These are phyloP conservation scores for Bibio marci DNA, from an alignment of 2,888 invertebrate genomes.

Conservation along the genomic window DNA sequence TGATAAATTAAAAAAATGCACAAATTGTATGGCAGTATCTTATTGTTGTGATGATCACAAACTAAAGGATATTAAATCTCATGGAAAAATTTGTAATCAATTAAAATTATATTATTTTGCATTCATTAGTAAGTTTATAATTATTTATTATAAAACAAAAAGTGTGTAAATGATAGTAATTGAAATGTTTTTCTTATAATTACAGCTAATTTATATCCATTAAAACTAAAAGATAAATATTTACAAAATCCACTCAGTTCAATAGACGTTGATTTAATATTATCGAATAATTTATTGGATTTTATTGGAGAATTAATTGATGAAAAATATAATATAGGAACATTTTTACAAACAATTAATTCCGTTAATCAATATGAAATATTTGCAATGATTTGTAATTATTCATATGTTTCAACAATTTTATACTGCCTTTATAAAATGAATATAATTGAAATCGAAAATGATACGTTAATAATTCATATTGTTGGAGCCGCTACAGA, in stretches of 20 bases:
- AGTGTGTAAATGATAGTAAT: too few species aligned
- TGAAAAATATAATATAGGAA: too few species aligned
- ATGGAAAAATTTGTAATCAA: constrained; percentile 14
- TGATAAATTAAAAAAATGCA: constrained; percentile 7
- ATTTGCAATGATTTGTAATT: constrained; percentile 17
- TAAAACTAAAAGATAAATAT: too few species aligned
- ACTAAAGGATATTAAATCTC: constrained; percentile 10
- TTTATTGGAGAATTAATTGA: too few species aligned
- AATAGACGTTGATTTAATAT: too few species aligned
- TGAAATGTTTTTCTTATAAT: too few species aligned
- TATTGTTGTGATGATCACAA: constrained; percentile 18
- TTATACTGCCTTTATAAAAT: constrained; percentile 14
- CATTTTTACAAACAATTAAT: too few species aligned
- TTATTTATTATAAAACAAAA: too few species aligned
- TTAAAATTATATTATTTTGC: constrained; percentile 17
- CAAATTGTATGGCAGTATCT: constrained; percentile 9
- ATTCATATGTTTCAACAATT: constrained; percentile 19
- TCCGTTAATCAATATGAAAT: constrained; percentile 13
- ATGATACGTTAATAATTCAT: constrained; percentile 12
- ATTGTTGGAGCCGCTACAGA: constrained; percentile 17
- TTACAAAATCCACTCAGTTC: too few species aligned
- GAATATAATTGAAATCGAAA: constrained; percentile 5
- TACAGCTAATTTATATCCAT: too few species aligned
- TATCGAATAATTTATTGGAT: too few species aligned
- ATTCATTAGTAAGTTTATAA: constrained; percentile 9